Evolutionary conservation across 1,140 invertebrate species (phyloP).

Genomic region (Chrysomallon squamiferum): DNA sequence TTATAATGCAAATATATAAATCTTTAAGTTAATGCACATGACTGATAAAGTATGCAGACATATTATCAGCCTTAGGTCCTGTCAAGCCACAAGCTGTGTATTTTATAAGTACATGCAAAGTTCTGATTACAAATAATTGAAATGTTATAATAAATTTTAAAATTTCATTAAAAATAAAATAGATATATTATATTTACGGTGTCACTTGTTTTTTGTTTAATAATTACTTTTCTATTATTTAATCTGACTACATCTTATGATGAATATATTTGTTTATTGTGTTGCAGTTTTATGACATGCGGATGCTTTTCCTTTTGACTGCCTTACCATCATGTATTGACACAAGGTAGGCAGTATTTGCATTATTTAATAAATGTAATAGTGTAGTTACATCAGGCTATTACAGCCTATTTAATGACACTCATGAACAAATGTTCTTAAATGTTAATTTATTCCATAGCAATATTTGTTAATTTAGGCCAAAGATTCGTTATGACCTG

Average conservation of each 20-base stretch:
- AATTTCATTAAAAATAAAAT: not conserved
- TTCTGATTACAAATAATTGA: too few relatives aligned
- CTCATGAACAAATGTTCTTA: too few relatives aligned
- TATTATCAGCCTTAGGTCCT: too few relatives aligned
- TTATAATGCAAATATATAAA: not conserved
- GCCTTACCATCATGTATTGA: slow-evolving; percentile 73
- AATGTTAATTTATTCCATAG: too few relatives aligned
- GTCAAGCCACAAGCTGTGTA: too few relatives aligned
- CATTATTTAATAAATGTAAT: too few relatives aligned
- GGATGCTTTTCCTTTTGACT: slow-evolving; percentile 86
- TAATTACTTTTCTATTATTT: not conserved
- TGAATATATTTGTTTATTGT: not conserved
- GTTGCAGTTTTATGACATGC: slow-evolving; percentile 80
- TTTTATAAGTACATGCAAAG: too few relatives aligned
- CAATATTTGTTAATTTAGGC: too few relatives aligned
- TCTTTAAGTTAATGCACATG: too few relatives aligned
- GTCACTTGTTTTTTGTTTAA: not conserved
- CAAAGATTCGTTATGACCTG: slow-evolving; percentile 76
- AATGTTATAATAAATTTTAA: not conserved
- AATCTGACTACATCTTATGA: not conserved
- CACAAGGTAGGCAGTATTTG: slow-evolving; percentile 63
- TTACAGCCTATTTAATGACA: too few relatives aligned
- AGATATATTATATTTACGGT: not conserved
- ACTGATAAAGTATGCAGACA: too few relatives aligned
- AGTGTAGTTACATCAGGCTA: too few relatives aligned